These are phyloP conservation scores for Laspeyria flexula DNA, from an alignment of 2,888 invertebrate genomes.

Conservation along the genomic window DNA sequence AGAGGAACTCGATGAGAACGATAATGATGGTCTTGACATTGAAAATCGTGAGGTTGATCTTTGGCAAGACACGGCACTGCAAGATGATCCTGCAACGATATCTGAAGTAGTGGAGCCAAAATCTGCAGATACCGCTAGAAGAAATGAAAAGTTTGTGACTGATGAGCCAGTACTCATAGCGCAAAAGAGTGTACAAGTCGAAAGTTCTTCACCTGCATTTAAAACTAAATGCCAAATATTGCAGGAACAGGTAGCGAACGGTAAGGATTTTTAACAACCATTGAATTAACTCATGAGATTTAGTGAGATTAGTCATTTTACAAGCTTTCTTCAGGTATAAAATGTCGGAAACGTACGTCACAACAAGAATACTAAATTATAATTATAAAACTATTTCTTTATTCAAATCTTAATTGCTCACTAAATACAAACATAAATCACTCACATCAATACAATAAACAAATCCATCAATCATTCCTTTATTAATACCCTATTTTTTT, in stretches of 20 bases:
- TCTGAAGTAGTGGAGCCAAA: slow-evolving; percentile 69
- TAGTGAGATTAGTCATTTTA: too few relatives aligned
- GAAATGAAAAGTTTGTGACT: slow-evolving; percentile 52
- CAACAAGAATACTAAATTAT: too few relatives aligned
- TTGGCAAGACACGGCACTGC: slow-evolving; percentile 25
- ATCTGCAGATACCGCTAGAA: slow-evolving; percentile 66
- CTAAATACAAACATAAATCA: too few relatives aligned
- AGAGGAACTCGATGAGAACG: slow-evolving; percentile 81
- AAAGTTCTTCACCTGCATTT: slow-evolving; percentile 57
- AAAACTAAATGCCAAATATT: slow-evolving; percentile 86
- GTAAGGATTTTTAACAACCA: slow-evolving; percentile 44
- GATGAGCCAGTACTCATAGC: slow-evolving; percentile 66
- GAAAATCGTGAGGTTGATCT: slow-evolving; percentile 39
- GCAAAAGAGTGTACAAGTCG: slow-evolving; percentile 17
- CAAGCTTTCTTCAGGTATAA: too few relatives aligned
- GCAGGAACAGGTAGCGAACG: slow-evolving; percentile 77
- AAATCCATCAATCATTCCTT: too few relatives aligned
- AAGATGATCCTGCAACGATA: slow-evolving; percentile 54
- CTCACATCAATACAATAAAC: too few relatives aligned
- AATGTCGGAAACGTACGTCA: too few relatives aligned
- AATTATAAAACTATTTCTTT: too few relatives aligned
- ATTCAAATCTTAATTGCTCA: too few relatives aligned
- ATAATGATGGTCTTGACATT: slow-evolving; percentile 68
- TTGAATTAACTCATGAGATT: too few relatives aligned
- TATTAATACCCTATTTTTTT: too few relatives aligned